Conservation (phyloP, 2,888 invertebrate genomes). For the Heliconius sara region DNA sequence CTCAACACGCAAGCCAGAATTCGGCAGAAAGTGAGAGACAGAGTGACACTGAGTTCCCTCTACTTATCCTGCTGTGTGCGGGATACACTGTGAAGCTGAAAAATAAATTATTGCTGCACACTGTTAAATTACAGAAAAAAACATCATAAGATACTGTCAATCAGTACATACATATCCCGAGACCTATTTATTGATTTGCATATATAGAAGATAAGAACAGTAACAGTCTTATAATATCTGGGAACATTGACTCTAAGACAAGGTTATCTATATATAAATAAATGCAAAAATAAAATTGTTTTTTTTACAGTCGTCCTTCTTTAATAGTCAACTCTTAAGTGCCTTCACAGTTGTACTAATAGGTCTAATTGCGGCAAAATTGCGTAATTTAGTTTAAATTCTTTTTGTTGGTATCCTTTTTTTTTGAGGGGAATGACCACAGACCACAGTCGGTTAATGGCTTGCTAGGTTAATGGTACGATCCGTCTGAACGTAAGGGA, state of each 20-base stretch:
- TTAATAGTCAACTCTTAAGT: conserved; percentile 15
- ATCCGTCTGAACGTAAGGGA: conserved; percentile 45
- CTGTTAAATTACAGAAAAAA: background rate
- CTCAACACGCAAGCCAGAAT: no score
- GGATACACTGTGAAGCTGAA: no score
- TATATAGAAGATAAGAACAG: conserved; percentile 6
- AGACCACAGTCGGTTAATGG: conserved; percentile 44
- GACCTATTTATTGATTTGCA: conserved; percentile 11
- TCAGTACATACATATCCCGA: background rate
- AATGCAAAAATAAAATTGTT: conserved; percentile 9
- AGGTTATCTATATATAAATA: background rate
- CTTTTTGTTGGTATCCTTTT: conserved; percentile 30
- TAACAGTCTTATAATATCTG: conserved; percentile 13
- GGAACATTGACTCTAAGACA: conserved; percentile 7
- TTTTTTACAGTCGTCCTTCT: conserved; percentile 9
- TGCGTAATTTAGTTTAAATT: conserved; percentile 5
- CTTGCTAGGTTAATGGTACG: conserved; percentile 49
- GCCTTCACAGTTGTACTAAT: conserved; percentile 24
- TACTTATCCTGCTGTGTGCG: no score
- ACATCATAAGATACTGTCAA: background rate
- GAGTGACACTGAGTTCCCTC: no score
- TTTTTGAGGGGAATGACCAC: conserved; percentile 19
- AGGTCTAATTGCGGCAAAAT: conserved; percentile 25
- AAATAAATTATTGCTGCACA: background rate
- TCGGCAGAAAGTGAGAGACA: no score